A percentile compares a stretch with the other conserved stretches of the same genome.
Evolutionary conservation across 2,113 vertebrate genomes (phyloP).

Genomic region (Gracilinanus agilis): DNA sequence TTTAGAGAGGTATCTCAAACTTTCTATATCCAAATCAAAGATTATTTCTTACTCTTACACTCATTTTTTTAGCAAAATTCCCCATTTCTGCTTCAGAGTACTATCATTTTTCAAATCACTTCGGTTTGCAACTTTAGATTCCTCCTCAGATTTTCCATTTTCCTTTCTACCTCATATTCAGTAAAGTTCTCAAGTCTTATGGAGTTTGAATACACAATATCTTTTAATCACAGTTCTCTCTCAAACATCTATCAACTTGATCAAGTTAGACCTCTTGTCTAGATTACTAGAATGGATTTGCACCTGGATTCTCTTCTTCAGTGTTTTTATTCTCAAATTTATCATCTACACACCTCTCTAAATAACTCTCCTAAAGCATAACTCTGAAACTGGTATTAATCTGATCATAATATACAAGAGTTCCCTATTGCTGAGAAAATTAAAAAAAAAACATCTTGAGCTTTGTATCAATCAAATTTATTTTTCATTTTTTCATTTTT

Average conservation of each 20-base stretch:
- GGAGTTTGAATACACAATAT: background rate
- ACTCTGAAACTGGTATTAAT: background rate
- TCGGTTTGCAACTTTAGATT: too few species aligned
- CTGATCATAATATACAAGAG: background rate
- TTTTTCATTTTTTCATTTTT: too few species aligned
- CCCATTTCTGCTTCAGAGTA: background rate
- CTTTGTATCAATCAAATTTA: background rate
- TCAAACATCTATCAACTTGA: background rate
- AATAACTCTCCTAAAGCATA: background rate
- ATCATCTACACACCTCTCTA: background rate
- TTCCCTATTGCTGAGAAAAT: background rate
- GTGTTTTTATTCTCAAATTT: background rate
- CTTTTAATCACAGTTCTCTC: background rate
- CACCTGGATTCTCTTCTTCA: background rate
- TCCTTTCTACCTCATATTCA: background rate
- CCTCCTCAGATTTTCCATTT: background rate
- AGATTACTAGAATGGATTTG: background rate
- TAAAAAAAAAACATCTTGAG: background rate
- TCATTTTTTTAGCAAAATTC: background rate
- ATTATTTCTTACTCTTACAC: background rate
- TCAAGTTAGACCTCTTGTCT: background rate
- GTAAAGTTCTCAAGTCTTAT: background rate
- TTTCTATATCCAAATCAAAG: background rate
- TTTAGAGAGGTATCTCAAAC: background rate
- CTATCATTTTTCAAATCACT: background rate